Evolutionary conservation across 2,797 vertebrate genomes (phyloP).

Genomic region (Remorina albescens): DNA sequence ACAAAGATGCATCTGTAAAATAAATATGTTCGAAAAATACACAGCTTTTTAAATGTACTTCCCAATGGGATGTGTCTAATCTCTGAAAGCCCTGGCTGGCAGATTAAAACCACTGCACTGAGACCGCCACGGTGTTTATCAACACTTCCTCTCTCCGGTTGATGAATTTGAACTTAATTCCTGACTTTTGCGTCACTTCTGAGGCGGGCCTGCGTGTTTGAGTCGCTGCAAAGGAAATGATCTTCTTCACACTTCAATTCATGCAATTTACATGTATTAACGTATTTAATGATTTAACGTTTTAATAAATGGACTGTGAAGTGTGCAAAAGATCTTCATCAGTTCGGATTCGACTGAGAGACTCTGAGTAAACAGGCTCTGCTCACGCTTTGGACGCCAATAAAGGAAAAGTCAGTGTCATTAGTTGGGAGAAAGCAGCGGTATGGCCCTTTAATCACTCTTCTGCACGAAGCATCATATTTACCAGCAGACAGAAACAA

Average conservation of each 20-base stretch:
- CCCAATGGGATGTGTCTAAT: slow-evolving; percentile 46
- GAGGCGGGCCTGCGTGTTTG: slow-evolving; percentile 22
- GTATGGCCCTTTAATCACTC: slow-evolving; percentile 19
- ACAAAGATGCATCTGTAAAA: slow-evolving; percentile 41
- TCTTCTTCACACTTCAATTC: slow-evolving; percentile 63
- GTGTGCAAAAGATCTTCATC: slow-evolving; percentile 51
- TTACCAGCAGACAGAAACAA: slow-evolving; percentile 36
- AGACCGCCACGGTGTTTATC: slow-evolving; percentile 34
- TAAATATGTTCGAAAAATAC: slow-evolving; percentile 27
- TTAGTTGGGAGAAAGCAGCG: neutral
- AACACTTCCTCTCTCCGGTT: slow-evolving; percentile 23
- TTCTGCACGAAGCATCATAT: slow-evolving; percentile 1
- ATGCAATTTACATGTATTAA: slow-evolving; percentile 68
- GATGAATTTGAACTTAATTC: slow-evolving; percentile 54
- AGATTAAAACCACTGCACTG: slow-evolving; percentile 46
- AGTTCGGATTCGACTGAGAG: slow-evolving; percentile 31
- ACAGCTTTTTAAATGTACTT: slow-evolving; percentile 38
- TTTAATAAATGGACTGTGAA: slow-evolving; percentile 60
- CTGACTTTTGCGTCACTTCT: slow-evolving; percentile 45
- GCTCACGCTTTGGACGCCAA: neutral
- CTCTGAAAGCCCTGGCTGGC: slow-evolving; percentile 24
- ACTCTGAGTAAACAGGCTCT: slow-evolving; percentile 4
- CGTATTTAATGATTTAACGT: slow-evolving; percentile 56
- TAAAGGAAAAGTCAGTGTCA: slow-evolving; percentile 16
- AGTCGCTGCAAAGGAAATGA: slow-evolving; percentile 38